Evolutionary conservation across 2,797 vertebrate genomes (phyloP).

Genomic region (Eutrigla gurnardus): DNA sequence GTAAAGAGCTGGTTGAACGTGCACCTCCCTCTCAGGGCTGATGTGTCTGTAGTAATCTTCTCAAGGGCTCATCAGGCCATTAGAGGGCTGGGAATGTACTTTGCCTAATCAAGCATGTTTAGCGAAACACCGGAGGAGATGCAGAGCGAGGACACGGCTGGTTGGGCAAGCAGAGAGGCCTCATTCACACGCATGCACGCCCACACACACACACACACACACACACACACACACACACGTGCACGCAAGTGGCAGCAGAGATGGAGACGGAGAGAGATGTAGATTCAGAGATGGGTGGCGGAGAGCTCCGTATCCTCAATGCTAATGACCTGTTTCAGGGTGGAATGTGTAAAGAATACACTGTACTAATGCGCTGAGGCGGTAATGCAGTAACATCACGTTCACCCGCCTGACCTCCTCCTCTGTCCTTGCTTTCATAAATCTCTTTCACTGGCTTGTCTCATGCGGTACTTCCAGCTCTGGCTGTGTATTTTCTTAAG

Average conservation of each 20-base stretch:
- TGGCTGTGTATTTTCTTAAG: constrained; percentile 20
- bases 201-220: constrained; percentile 27
- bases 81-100: constrained; percentile 77
- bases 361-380: constrained; percentile 57
- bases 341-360: constrained; percentile 74
- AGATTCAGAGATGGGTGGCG: constrained; percentile 49
- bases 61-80: constrained; percentile 78
- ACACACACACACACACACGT: constrained; percentile 17
- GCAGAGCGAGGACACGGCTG: constrained; percentile 66
- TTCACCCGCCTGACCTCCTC: constrained; percentile 65
- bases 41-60: constrained; percentile 79
- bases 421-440: constrained; percentile 62
- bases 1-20: constrained; percentile 55
- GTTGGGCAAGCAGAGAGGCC: constrained; percentile 59
- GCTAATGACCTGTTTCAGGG: constrained; percentile 76
- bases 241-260: constrained; percentile 47
- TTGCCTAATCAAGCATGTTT: constrained; percentile 86
- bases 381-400: constrained; percentile 64
- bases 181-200: constrained; percentile 44
- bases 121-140: constrained; percentile 74
- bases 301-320: constrained; percentile 55
- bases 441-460: constrained; percentile 66
- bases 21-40: constrained; percentile 56
- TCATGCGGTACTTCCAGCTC: constrained; percentile 40
- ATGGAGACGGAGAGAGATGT: constrained; percentile 47